These are phyloP conservation scores for Paramisgurnus dabryanus DNA, from an alignment of 2,113 vertebrate species.

Conservation along the genomic window DNA sequence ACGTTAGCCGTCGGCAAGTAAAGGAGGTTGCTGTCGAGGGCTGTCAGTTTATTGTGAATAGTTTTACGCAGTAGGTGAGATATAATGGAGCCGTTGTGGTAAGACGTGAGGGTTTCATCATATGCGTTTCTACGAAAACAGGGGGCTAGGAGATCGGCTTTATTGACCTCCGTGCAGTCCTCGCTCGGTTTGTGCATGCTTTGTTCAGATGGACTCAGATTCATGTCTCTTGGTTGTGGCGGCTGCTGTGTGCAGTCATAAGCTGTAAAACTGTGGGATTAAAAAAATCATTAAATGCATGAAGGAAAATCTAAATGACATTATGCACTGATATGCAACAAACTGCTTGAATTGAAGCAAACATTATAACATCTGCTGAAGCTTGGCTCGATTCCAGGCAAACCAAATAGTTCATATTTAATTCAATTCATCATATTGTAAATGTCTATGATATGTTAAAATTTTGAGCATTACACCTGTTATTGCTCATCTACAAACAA, in stretches of 20 bases:
- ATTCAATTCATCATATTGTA: too few relatives aligned
- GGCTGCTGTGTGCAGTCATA: not conserved
- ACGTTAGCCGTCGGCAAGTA: slow-evolving; percentile 62
- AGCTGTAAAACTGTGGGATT: not conserved
- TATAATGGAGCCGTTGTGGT: slow-evolving; percentile 74
- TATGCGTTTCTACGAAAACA: slow-evolving; percentile 73
- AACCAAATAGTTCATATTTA: too few relatives aligned
- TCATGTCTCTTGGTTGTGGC: slow-evolving; percentile 56
- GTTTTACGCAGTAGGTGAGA: slow-evolving; percentile 78
- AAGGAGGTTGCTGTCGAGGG: slow-evolving; percentile 70
- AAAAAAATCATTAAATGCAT: not conserved
- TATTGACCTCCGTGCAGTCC: slow-evolving; percentile 65
- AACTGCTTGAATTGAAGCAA: not conserved
- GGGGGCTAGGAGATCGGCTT: slow-evolving; percentile 67
- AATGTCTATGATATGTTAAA: too few relatives aligned
- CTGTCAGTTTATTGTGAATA: slow-evolving; percentile 65
- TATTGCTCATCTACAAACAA: too few relatives aligned
- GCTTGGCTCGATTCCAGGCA: too few relatives aligned
- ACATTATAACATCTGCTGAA: too few relatives aligned
- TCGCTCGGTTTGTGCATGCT: slow-evolving; percentile 64
- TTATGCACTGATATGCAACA: not conserved
- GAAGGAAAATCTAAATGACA: not conserved
- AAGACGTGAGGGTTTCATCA: slow-evolving; percentile 70
- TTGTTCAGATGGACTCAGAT: slow-evolving; percentile 70
- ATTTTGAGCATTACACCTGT: too few relatives aligned